These are phyloP conservation scores for Oceanodroma leucorhoa DNA, from an alignment of 2,797 vertebrate species.

Conservation along the genomic window DNA sequence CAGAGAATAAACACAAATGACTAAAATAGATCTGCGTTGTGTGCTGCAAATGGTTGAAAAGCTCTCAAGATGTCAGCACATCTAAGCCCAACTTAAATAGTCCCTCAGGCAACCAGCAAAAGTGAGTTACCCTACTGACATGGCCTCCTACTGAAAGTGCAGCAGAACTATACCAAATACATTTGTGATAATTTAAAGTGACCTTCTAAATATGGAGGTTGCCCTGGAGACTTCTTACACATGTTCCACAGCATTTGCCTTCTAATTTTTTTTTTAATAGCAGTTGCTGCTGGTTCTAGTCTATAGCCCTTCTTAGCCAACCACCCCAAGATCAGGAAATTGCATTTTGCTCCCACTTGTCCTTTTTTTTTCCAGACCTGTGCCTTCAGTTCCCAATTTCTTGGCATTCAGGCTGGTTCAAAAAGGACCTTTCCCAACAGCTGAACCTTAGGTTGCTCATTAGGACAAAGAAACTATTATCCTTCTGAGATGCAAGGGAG, in stretches of 20 bases:
- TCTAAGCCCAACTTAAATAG: not conserved
- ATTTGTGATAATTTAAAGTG: not conserved
- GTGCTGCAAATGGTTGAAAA: slow-evolving; percentile 1
- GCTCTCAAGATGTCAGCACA: not conserved
- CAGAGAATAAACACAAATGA: not conserved
- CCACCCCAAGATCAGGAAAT: not conserved
- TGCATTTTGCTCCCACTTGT: not conserved
- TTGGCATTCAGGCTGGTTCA: not conserved
- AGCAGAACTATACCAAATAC: not conserved
- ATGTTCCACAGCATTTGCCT: not conserved
- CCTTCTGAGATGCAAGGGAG: not conserved
- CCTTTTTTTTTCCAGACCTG: not conserved
- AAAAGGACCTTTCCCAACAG: not conserved
- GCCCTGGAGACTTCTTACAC: not conserved
- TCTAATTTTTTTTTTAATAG: not conserved
- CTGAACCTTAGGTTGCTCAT: not conserved
- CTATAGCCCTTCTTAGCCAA: not conserved
- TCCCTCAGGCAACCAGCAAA: not conserved
- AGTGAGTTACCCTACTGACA: not conserved
- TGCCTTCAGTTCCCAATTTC: not conserved
- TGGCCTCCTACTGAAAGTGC: not conserved
- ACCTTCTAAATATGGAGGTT: not conserved
- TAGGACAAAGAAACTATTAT: not conserved
- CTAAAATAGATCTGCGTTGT: not conserved
- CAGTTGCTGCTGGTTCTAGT: not conserved